Evolutionary conservation across 2,797 vertebrate genomes (phyloP).

Genomic region (Intellagama lesueurii): DNA sequence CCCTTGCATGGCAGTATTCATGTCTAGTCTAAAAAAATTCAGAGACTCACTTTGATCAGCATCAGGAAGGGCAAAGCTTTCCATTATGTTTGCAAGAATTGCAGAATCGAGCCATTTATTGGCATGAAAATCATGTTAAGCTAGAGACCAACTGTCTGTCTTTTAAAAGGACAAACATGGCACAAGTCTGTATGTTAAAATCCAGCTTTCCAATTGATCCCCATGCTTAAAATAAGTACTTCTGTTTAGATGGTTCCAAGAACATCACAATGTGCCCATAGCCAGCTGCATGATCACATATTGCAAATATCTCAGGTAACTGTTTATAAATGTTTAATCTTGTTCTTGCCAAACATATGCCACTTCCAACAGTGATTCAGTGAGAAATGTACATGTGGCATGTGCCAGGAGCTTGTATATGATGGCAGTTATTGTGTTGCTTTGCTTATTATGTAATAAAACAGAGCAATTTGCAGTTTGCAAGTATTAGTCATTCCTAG

Average conservation of each 20-base stretch:
- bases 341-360: not conserved
- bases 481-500: slow-evolving; percentile 1
- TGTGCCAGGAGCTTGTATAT: not conserved
- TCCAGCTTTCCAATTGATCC: not conserved
- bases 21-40: not conserved
- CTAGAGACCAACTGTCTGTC: not conserved
- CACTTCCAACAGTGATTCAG: not conserved
- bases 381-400: not conserved
- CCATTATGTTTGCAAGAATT: not conserved
- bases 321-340: not conserved
- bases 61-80: not conserved
- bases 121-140: not conserved
- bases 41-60: not conserved
- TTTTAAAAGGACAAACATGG: not conserved
- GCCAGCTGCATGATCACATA: not conserved
- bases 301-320: not conserved
- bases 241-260: not conserved
- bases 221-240: not conserved
- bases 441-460: not conserved
- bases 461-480: not conserved
- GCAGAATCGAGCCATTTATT: not conserved
- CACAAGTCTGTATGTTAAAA: not conserved
- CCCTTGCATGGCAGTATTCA: not conserved
- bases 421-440: not conserved
- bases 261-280: too few species aligned